Evolutionary conservation across 2,797 vertebrate genomes (phyloP).

Genomic region (Danio jaintianensis): DNA sequence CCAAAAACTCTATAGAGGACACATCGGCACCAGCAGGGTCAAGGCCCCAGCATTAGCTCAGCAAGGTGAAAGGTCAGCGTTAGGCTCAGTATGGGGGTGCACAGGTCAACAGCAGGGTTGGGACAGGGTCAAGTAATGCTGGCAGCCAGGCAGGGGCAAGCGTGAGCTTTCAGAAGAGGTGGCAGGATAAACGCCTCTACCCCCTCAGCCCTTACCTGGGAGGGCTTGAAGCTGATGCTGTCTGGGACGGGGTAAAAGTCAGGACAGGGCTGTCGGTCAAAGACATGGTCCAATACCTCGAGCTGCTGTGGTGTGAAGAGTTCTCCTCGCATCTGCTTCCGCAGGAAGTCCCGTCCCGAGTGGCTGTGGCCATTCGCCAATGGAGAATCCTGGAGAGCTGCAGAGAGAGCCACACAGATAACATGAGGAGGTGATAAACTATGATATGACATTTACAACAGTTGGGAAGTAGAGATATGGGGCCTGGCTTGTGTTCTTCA

Average conservation of each 20-base stretch:
- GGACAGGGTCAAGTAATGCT: slow-evolving; percentile 69
- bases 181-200: slow-evolving; percentile 43
- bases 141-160: slow-evolving; percentile 53
- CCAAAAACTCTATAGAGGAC: slow-evolving; percentile 41
- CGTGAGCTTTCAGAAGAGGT: slow-evolving; percentile 41
- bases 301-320: slow-evolving; percentile 97
- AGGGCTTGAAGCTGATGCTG: slow-evolving; percentile 88
- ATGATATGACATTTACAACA: background rate
- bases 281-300: slow-evolving; percentile 96
- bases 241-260: slow-evolving; percentile 92
- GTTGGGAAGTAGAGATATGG: background rate
- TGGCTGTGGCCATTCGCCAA: slow-evolving; percentile 94
- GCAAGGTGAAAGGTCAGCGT: slow-evolving; percentile 51
- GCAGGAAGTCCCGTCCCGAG: slow-evolving; percentile 95
- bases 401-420: slow-evolving; percentile 40
- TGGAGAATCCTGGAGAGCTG: slow-evolving; percentile 94
- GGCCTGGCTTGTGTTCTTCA: too few species aligned
- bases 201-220: slow-evolving; percentile 84
- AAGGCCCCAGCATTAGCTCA: slow-evolving; percentile 47
- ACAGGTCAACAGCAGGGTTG: slow-evolving; percentile 67
- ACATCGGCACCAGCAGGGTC: slow-evolving; percentile 43
- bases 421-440: background rate
- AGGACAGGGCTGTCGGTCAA: slow-evolving; percentile 92
- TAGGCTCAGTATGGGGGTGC: slow-evolving; percentile 37
- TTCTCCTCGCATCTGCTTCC: slow-evolving; percentile 99